These are phyloP conservation scores for Luperina testacea DNA, from an alignment of 2,888 invertebrate genomes.

Conservation along the genomic window DNA sequence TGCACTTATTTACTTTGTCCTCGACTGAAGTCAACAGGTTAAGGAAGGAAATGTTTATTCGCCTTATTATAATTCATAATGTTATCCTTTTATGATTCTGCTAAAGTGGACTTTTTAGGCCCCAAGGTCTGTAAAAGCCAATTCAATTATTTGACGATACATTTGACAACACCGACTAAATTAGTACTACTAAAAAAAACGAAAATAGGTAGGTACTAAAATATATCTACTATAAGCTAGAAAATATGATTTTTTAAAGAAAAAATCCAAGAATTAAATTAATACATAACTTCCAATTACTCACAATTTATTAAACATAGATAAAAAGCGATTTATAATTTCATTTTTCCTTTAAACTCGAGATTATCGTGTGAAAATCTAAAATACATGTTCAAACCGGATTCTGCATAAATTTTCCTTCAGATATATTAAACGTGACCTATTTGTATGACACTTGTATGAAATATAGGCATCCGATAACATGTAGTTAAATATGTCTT, in stretches of 20 bases:
- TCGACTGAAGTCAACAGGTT: slow-evolving; percentile 7
- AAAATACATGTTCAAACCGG: slow-evolving; percentile 38
- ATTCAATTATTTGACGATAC: background rate
- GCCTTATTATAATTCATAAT: too few relatives aligned
- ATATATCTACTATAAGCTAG: background rate
- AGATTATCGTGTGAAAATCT: slow-evolving; percentile 34
- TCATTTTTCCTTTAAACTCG: background rate
- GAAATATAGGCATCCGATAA: slow-evolving; percentile 56
- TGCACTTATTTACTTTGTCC: slow-evolving; percentile 36
- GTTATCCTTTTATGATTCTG: too few relatives aligned
- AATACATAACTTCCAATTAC: background rate
- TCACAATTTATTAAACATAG: background rate
- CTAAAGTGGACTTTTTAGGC: too few relatives aligned
- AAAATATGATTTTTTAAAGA: background rate
- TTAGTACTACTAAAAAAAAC: background rate
- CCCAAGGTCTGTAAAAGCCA: too few relatives aligned
- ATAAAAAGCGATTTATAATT: slow-evolving; percentile 4
- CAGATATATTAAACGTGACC: slow-evolving; percentile 58
- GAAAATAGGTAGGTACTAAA: background rate
- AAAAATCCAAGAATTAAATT: background rate
- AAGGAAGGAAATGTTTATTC: slow-evolving; percentile 12
- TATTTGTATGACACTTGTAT: slow-evolving; percentile 45
- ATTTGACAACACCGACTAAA: background rate
- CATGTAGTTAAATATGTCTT: slow-evolving; percentile 51
- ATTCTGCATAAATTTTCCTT: slow-evolving; percentile 46